Evolutionary conservation across 2,797 vertebrate species (phyloP), one percentile per base, ranked within the genome.

Genomic region (Artibeus jamaicensis): DNA sequence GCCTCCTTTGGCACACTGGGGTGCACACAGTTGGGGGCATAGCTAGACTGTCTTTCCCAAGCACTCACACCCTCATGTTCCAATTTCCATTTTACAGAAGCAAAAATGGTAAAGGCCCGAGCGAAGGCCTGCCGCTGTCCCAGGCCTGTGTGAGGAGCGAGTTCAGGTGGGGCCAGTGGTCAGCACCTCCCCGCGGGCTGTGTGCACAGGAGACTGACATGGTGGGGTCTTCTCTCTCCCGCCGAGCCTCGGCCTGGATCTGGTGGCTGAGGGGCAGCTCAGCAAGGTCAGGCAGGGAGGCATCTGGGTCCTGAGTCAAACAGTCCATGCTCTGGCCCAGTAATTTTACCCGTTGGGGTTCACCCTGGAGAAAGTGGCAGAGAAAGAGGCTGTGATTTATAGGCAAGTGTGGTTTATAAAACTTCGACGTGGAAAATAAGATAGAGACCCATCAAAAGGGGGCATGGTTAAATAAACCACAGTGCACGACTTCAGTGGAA

Each of bases 311-410:
- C 1, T 0, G 14, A 34, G 53, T n/a, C 65, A 48, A 26, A n/a
- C 1, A n/a, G 44, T 9, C n/a, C 32, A 0, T 2, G 2, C 2
- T 2, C 18, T 48, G 68, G 39, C n/a, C 48, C 14, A 0, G 32
- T 14, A 48, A 14, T 32, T 77, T 55, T 55, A 32, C 76, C 73
- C 22, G 5, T 50, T 26, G 42, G 50, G 11, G 21, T 32, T 73
- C 18, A 24, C 50, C 39, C 50, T 2, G n/a, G 76, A 79, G 46
- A 89, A 46, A 9, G 18, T 1, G 59, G 34, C 39, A 73, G 79
- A 79, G 68, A 32, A 65, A 44, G 6, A 1, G 32, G 57, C 46
- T 85, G 34, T 62, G 32, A 46, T 59, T 59, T 15, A 15, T 1
- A 42, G 1, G 8, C 16, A n/a, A 59, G 50, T 7, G n/a, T 12